A percentile compares a stretch with the other conserved stretches of the same genome.
These are phyloP conservation scores for Crenichthys baileyi DNA, from an alignment of 2,797 vertebrate species.

Conservation along the genomic window DNA sequence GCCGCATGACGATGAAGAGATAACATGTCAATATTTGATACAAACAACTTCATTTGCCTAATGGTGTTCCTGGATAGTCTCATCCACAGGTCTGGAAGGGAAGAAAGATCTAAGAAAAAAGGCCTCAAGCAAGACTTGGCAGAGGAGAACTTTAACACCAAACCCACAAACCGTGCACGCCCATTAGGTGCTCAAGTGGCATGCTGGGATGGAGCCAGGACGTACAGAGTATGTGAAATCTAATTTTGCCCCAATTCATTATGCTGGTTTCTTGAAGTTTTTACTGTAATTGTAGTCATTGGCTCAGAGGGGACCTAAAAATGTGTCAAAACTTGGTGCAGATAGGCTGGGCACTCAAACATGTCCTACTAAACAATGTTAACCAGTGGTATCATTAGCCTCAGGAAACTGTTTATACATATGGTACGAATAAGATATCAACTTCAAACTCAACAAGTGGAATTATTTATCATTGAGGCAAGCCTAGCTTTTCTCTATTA, in stretches of 20 bases:
- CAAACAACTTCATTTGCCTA: constrained; percentile 83
- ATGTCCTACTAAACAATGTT: too few relatives aligned
- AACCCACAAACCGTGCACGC: constrained; percentile 31
- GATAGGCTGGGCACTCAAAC: too few relatives aligned
- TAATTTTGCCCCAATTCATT: constrained; percentile 45
- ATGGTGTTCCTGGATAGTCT: constrained; percentile 77
- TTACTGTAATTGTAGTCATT: not conserved
- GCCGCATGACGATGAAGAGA: constrained; percentile 75
- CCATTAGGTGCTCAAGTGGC: constrained; percentile 37
- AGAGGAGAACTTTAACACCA: constrained; percentile 45
- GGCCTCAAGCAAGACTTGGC: constrained; percentile 57
- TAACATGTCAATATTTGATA: constrained; percentile 82
- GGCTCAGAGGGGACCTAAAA: too few relatives aligned
- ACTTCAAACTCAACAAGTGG: too few relatives aligned
- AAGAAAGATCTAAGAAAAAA: constrained; percentile 75
- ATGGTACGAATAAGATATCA: too few relatives aligned
- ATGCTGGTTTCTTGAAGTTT: constrained; percentile 9
- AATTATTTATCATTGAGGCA: too few relatives aligned
- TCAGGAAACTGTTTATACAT: too few relatives aligned
- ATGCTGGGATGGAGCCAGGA: constrained; percentile 45
- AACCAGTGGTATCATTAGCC: too few relatives aligned
- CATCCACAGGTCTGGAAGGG: constrained; percentile 68
- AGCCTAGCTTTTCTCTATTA: too few relatives aligned
- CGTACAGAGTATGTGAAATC: constrained; percentile 32
- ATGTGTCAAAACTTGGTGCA: too few relatives aligned